These are phyloP conservation scores for Neosilurus hyrtlii DNA, from an alignment of 2,797 vertebrate genomes.

Conservation along the genomic window DNA sequence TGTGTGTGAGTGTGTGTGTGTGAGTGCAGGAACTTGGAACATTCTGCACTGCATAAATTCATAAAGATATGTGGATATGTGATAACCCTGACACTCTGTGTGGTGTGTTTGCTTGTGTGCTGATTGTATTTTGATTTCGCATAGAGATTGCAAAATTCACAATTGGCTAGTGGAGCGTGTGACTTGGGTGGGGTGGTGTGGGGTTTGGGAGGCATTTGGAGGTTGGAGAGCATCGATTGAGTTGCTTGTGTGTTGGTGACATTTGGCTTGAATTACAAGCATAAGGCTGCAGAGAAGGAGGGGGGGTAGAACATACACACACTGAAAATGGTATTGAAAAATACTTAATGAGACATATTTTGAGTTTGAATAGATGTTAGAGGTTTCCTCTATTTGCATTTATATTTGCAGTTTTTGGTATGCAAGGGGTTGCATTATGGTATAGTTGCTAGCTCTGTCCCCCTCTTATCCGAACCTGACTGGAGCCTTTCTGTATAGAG, in stretches of 20 bases:
- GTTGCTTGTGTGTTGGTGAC: neutral
- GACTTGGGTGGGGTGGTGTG: neutral
- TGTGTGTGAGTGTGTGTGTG: neutral
- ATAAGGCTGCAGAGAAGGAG: neutral
- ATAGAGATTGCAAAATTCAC: conserved; percentile 1
- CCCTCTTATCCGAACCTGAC: no score
- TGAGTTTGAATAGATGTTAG: neutral
- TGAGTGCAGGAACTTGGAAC: neutral
- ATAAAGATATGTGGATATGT: neutral
- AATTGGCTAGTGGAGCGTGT: conserved; percentile 8
- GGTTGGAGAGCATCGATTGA: neutral
- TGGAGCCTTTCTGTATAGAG: no score
- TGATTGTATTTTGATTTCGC: neutral
- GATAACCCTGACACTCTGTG: neutral
- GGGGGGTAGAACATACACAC: neutral
- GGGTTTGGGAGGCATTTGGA: conserved; percentile 3
- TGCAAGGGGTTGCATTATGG: no score
- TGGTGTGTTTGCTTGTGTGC: neutral
- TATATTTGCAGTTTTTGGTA: neutral
- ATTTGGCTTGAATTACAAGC: neutral
- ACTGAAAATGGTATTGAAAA: neutral
- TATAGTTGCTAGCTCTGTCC: no score
- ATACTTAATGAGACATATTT: neutral
- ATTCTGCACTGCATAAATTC: neutral
- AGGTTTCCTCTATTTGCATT: neutral